Conservation (phyloP, 2,113 vertebrate species). For the Tilapia sparmanii region DNA sequence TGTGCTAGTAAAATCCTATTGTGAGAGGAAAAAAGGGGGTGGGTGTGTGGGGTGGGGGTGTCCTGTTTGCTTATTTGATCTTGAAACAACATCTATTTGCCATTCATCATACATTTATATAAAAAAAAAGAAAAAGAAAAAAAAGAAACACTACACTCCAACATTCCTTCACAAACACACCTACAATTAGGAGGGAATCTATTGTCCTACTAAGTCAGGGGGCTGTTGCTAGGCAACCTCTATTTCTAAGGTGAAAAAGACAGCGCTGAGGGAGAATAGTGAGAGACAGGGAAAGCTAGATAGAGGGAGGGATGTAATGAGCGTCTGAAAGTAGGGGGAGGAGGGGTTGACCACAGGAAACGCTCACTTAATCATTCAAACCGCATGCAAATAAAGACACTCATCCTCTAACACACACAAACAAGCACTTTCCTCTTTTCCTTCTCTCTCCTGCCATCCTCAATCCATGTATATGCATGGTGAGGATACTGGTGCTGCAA, state of each 20-base stretch:
- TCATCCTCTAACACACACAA: not conserved
- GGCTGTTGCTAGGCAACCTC: slow-evolving; percentile 66
- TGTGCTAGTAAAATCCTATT: not conserved
- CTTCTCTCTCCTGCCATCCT: not conserved
- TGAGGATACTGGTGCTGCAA: not conserved
- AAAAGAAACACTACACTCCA: not conserved
- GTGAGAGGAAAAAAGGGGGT: not conserved
- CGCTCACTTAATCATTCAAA: slow-evolving; percentile 8
- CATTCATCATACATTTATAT: not conserved
- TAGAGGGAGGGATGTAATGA: slow-evolving; percentile 7
- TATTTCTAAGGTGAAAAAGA: slow-evolving; percentile 59
- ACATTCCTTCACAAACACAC: slow-evolving; percentile 19
- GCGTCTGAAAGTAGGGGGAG: slow-evolving; percentile 15
- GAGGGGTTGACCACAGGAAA: slow-evolving; percentile 8
- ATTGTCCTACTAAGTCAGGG: slow-evolving; percentile 44
- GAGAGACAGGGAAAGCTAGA: not conserved
- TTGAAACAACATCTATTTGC: not conserved
- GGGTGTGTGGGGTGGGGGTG: not conserved
- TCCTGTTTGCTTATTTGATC: not conserved
- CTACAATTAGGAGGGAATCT: slow-evolving; percentile 48
- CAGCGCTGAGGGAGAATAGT: slow-evolving; percentile 8
- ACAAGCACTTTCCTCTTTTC: not conserved
- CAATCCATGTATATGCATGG: not conserved
- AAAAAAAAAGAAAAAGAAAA: not conserved
- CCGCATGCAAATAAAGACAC: slow-evolving; percentile 3